A percentile compares a stretch with the other conserved stretches of the same genome.
Evolutionary conservation across 2,797 vertebrate genomes (phyloP).

Genomic region (Leptatherina wallacei): DNA sequence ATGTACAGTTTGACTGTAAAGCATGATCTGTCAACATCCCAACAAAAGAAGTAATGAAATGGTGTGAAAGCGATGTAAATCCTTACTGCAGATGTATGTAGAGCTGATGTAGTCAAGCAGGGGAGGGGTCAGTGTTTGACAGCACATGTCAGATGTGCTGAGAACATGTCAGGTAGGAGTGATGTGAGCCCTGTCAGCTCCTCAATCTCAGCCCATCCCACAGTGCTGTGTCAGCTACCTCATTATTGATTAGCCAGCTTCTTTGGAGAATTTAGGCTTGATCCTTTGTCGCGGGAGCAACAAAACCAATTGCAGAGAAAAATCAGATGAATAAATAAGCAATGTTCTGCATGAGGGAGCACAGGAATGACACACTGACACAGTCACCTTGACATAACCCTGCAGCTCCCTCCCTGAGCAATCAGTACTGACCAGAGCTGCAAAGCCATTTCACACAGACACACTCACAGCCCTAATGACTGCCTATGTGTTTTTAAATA

Average conservation of each 20-base stretch:
- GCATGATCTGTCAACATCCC: constrained; percentile 28
- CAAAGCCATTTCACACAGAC: constrained; percentile 39
- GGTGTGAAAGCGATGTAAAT: constrained; percentile 38
- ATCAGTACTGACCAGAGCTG: constrained; percentile 44
- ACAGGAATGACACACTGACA: constrained; percentile 61
- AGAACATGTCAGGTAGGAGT: constrained; percentile 57
- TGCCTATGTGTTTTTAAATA: constrained; percentile 63
- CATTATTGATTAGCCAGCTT: constrained; percentile 70
- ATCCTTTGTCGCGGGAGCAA: constrained; percentile 59
- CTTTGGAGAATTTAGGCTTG: constrained; percentile 70
- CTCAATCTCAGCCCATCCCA: constrained; percentile 37
- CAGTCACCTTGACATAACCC: constrained; percentile 78
- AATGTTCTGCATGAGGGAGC: constrained; percentile 70
- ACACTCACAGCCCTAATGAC: constrained; percentile 58
- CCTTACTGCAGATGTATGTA: constrained; percentile 16
- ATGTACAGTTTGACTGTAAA: constrained; percentile 16
- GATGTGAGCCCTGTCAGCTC: constrained; percentile 66
- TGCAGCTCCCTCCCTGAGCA: constrained; percentile 32
- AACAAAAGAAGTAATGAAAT: constrained; percentile 33
- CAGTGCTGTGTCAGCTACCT: constrained; percentile 69
- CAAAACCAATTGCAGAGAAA: constrained; percentile 78
- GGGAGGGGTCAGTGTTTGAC: constrained; percentile 32
- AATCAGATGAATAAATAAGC: constrained; percentile 83
- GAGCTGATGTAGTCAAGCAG: constrained; percentile 26
- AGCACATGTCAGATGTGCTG: constrained; percentile 63